Evolutionary conservation across 1,140 invertebrate genomes (phyloP).

Genomic region (Scaptodrosophila lebanonensis): DNA sequence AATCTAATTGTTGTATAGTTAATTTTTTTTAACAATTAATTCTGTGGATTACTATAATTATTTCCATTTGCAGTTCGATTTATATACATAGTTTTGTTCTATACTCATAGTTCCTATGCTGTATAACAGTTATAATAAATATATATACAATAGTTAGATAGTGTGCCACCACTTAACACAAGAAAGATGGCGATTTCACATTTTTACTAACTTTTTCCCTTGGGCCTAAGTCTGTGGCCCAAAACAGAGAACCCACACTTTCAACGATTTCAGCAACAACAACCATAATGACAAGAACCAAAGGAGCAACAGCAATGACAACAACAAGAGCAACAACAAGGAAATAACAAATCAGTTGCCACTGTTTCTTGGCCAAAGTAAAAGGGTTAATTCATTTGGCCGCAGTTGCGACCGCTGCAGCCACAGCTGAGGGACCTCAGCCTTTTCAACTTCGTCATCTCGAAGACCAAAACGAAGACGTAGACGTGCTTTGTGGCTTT

Average conservation of each 20-base stretch:
- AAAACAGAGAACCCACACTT: constrained; percentile 35
- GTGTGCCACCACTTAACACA: too few relatives aligned
- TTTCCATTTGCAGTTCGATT: too few relatives aligned
- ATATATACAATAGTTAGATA: too few relatives aligned
- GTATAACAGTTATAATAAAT: too few relatives aligned
- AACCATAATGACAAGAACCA: background rate
- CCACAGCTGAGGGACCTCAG: constrained; percentile 38
- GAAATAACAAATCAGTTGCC: constrained; percentile 51
- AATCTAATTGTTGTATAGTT: too few relatives aligned
- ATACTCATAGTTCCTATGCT: too few relatives aligned
- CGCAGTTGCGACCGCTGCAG: too few relatives aligned
- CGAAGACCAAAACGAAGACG: too few relatives aligned
- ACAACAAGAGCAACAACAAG: constrained; percentile 28
- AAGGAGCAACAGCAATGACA: constrained; percentile 20
- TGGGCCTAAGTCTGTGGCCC: constrained; percentile 19
- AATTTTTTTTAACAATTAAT: too few relatives aligned
- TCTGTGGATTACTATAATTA: too few relatives aligned
- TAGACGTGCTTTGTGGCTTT: constrained; percentile 54
- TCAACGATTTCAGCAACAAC: background rate
- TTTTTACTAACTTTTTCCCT: constrained; percentile 22
- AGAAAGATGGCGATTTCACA: background rate
- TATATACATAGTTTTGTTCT: too few relatives aligned
- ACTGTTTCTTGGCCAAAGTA: constrained; percentile 54
- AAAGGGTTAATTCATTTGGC: constrained; percentile 74
- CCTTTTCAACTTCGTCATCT: constrained; percentile 63